A percentile compares a stretch with the other conserved stretches of the same genome.
Conservation (phyloP, 1,140 invertebrate species). For the Saccostrea cuccullata region DNA sequence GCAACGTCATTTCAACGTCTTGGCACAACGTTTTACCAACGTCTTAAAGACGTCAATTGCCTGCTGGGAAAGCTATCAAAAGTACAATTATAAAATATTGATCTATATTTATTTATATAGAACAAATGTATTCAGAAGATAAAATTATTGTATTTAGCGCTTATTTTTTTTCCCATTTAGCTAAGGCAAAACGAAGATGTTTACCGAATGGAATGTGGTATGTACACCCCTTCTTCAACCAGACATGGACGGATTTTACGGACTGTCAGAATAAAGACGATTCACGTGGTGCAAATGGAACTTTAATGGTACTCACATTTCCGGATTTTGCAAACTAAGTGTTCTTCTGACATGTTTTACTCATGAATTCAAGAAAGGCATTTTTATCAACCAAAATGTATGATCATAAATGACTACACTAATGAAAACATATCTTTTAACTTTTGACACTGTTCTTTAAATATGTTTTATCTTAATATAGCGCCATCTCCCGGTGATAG, state of each 20-base stretch:
- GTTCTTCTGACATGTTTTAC: too few relatives aligned
- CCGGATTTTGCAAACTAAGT: too few relatives aligned
- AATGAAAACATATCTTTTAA: too few relatives aligned
- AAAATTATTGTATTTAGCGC: too few relatives aligned
- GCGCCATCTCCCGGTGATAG: conserved; percentile 61
- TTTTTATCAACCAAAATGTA: not conserved
- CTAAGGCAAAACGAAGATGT: conserved; percentile 61
- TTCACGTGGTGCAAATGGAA: not conserved
- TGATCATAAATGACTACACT: too few relatives aligned
- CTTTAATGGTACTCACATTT: not conserved
- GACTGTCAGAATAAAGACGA: conserved; percentile 50
- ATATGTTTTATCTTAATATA: conserved; percentile 43
- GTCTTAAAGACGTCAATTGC: not conserved
- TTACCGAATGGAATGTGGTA: conserved; percentile 69
- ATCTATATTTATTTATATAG: too few relatives aligned
- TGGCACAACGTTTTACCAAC: not conserved
- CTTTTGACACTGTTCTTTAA: too few relatives aligned
- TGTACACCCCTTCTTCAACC: conserved; percentile 58
- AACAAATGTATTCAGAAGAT: too few relatives aligned
- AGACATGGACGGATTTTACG: conserved; percentile 71
- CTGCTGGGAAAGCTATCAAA: too few relatives aligned
- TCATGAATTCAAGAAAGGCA: too few relatives aligned
- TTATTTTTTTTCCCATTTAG: conserved; percentile 47
- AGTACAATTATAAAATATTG: too few relatives aligned
- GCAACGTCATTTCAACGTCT: not conserved